A percentile compares a stretch with the other conserved stretches of the same genome.
These are phyloP conservation scores for Eleutherodactylus coqui DNA, from an alignment of 2,797 vertebrate species.

Conservation along the genomic window DNA sequence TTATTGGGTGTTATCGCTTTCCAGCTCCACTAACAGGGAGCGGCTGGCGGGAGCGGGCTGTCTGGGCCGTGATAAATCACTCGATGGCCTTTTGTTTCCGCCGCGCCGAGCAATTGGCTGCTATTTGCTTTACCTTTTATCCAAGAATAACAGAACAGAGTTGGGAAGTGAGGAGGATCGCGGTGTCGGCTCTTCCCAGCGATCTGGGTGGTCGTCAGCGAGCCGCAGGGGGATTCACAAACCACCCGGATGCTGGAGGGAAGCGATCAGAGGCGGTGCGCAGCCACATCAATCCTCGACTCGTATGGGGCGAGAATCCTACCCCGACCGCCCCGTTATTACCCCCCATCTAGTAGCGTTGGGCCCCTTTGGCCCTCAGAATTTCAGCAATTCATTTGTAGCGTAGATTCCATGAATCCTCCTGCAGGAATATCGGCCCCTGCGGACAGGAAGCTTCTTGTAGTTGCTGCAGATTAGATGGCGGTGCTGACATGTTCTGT, in stretches of 20 bases:
- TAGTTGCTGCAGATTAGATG: too few species aligned
- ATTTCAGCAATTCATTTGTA: too few species aligned
- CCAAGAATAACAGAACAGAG: constrained; percentile 95
- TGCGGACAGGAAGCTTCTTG: too few species aligned
- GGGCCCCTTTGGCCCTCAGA: too few species aligned
- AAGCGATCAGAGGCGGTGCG: background rate
- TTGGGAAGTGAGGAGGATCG: constrained; percentile 85
- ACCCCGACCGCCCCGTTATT: too few species aligned
- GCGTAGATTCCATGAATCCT: too few species aligned
- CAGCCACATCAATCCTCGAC: background rate
- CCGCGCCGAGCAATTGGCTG: constrained; percentile 91
- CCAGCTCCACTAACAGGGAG: constrained; percentile 87
- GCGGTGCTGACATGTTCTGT: too few species aligned
- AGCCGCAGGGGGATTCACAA: constrained; percentile 78
- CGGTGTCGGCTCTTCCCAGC: constrained; percentile 84
- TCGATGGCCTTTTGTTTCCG: constrained; percentile 90
- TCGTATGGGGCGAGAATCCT: background rate
- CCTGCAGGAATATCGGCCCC: too few species aligned
- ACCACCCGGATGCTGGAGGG: constrained; percentile 75
- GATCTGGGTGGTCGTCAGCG: constrained; percentile 89
- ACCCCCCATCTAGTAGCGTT: too few species aligned
- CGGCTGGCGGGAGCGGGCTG: constrained; percentile 86
- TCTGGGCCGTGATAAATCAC: constrained; percentile 95
- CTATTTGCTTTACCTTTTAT: constrained; percentile 95
- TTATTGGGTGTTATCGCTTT: constrained; percentile 96